Percentiles rank a stretch among this genome's conserved stretches.
Conservation (phyloP, 1,140 invertebrate species). For the Mamestra configurata region DNA sequence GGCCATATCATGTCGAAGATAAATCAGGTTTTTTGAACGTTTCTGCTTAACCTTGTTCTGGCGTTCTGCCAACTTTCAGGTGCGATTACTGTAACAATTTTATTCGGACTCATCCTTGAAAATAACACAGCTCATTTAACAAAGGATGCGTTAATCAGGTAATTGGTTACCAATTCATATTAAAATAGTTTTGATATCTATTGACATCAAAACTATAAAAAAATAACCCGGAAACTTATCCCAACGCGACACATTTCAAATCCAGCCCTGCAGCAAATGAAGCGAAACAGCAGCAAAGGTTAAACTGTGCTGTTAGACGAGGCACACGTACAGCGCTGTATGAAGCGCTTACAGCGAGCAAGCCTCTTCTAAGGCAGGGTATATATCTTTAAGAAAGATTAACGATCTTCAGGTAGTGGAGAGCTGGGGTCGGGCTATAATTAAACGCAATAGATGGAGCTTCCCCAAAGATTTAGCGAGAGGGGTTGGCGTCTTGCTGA, state of each 20-base stretch:
- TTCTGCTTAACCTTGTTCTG: conserved; percentile 32
- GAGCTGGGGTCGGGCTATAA: conserved; percentile 82
- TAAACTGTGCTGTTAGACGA: conserved; percentile 60
- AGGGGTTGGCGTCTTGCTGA: conserved; percentile 82
- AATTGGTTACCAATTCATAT: neutral
- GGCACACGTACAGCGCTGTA: conserved; percentile 63
- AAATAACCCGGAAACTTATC: neutral
- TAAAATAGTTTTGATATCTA: neutral
- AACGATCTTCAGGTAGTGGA: conserved; percentile 83
- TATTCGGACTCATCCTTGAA: neutral
- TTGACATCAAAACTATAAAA: neutral
- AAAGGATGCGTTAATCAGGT: neutral
- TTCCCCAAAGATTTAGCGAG: conserved; percentile 79
- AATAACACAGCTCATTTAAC: neutral
- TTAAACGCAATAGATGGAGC: conserved; percentile 85
- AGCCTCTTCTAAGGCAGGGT: conserved; percentile 72
- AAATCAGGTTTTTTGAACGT: conserved; percentile 34
- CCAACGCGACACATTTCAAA: conserved; percentile 7
- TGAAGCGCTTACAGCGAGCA: conserved; percentile 77
- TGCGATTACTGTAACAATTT: conserved; percentile 16
- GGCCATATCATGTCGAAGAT: conserved; percentile 45
- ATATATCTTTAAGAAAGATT: conserved; percentile 87
- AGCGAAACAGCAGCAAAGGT: conserved; percentile 65
- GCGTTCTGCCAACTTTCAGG: conserved; percentile 19
- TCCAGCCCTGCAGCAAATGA: conserved; percentile 53